Evolutionary conservation across 2,797 vertebrate genomes (phyloP), one percentile per base, ranked within the genome.

Genomic region (Lateolabrax maculatus): DNA sequence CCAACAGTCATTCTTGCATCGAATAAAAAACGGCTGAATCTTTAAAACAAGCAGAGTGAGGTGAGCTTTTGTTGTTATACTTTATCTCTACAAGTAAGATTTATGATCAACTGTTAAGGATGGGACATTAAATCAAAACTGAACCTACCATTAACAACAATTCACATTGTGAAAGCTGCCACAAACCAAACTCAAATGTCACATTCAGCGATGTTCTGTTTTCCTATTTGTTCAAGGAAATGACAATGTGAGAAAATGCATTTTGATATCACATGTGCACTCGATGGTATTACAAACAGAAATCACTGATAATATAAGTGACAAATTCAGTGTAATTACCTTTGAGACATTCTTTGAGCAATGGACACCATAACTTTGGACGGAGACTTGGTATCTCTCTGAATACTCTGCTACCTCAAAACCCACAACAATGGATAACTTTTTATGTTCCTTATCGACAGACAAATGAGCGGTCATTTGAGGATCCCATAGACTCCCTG

Each of bases 11-110:
- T 87, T 87, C 53, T 81, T 75, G 80, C 93, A 95, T 62, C 66
- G 49, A 39, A 77, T 68, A 66, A 94, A 95, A 84, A 91, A 92
- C 5, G 95, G 94, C 71, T 93, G 85, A 82, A 96, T 90, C 95
- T 95, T 83, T 43, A 44, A 66, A 67, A 75, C 19, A 71, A 74
- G 29, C 25, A 78, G 49, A 82, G 7, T 25, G 29, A 19, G 4
- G 15, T 72, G 3, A 74, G 2, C 18, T 25, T n/a, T 61, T 34
- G 3, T 51, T 23, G 2, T 51, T 44, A 37, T 2, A n/a, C n/a
- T n/a, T n/a, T n/a, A 60, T 58, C 15, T 21, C n/a, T 19, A 27
- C 7, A 52, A 0, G 3, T 9, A 46, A 41, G 9, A 43, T 58
- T 44, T 0, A 34, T 70, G 21, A n/a, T 64, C 10, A 52, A 77